A percentile compares a stretch with the other conserved stretches of the same genome.
Conservation (phyloP, 1,140 invertebrate species). For the Penaeus chinensis region DNA sequence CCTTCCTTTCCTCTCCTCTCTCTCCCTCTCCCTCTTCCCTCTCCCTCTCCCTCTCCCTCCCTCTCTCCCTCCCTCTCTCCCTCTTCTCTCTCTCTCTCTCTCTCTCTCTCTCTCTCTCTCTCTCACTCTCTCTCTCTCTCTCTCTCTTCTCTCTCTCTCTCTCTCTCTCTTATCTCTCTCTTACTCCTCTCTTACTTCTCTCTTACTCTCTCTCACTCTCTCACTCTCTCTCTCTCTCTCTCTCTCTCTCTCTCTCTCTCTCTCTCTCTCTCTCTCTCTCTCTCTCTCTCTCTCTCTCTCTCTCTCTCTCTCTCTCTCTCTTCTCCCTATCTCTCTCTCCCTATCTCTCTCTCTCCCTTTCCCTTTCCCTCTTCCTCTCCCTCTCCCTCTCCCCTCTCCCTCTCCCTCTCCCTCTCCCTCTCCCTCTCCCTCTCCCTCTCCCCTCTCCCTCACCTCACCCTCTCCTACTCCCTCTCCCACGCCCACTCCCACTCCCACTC, state of each 20-base stretch:
- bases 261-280: not conserved
- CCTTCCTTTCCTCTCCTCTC: not conserved
- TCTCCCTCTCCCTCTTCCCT: no score
- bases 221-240: slow-evolving; percentile 41
- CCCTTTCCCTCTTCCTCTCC: not conserved
- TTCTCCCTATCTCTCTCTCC: not conserved
- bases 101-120: not conserved
- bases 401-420: not conserved
- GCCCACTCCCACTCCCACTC: no score
- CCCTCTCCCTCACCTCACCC: not conserved
- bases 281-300: not conserved
- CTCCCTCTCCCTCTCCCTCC: not conserved
- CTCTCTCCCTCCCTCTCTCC: not conserved
- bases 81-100: not conserved
- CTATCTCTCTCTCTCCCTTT: not conserved
- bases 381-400: not conserved
- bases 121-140: no score
- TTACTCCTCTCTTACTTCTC: not conserved
- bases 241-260: slow-evolving; percentile 21
- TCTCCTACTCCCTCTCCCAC: not conserved
- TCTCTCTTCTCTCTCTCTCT: no score
- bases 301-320: not conserved
- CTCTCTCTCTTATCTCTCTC: not conserved
- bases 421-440: not conserved
- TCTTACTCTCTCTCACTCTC: slow-evolving; percentile 34